Base-by-base conservation (phyloP, 2,888 invertebrate species). In the Auanema freiburgensis region DNA sequence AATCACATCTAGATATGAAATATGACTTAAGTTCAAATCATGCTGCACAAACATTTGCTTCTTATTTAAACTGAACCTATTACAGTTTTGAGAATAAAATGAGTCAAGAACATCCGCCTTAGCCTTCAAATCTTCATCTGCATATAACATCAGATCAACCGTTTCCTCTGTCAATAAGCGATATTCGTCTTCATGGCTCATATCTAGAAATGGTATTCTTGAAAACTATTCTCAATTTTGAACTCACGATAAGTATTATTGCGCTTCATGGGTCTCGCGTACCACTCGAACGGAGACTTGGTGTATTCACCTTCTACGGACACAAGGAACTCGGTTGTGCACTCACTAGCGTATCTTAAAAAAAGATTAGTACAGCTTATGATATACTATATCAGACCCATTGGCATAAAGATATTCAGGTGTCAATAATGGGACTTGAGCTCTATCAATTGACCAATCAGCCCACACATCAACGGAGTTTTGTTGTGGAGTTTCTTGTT, bases 251-350 rank as follows among this genome's bases (percentile, higher is more conserved):
- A 10, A 5, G 16, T 43, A 18, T 58, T 44, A 4, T 24, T 18
- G 6, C 43, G 18, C 18, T 44, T 57, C 43, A 73, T 68, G 11
- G 71, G 71, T 16, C 72, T 51, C 0, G 68, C 72, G 40, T 71
- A 73, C 67, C 65, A 71, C 57, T 71, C 68, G 49, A 54, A 73
- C 12, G 72, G 71, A 33, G 64, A 67, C 49, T 68, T 61, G 5
- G 72, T 68, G 43, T 58, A 61, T 11, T n/a, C 46, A 33, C 72
- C 70, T 52, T 72, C 72, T 12, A 72, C 63, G 12, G 50, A 43
- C n/a, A 72, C 21, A 62, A 66, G 58, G 6, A 69, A n/a, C 12
- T 52, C 52, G 8, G 11, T 24, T 4, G 52, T 18, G 6, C 18
- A 11, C 33, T 33, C 33, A 33, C 33, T 33, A 5, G 33, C 33